These are phyloP conservation scores for Oedothorax gibbosus DNA, from an alignment of 1,140 invertebrate species.

Conservation along the genomic window DNA sequence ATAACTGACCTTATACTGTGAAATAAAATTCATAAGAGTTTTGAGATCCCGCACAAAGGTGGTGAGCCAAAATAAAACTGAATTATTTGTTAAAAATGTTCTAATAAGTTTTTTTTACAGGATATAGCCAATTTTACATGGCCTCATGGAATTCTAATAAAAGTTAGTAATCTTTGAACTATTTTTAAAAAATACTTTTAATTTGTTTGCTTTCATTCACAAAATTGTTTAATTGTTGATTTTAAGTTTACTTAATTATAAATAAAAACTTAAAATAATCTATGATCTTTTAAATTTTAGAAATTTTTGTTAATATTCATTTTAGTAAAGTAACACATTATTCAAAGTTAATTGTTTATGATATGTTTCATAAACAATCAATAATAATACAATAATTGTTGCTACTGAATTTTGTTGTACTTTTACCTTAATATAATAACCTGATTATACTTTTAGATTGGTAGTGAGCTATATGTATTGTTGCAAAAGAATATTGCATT, in stretches of 20 bases:
- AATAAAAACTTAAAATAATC: not conserved
- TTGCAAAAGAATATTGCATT: constrained; percentile 15
- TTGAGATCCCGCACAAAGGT: no score
- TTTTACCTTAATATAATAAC: not conserved
- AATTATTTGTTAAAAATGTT: not conserved
- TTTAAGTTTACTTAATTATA: not conserved
- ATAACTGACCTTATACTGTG: no score
- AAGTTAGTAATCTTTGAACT: constrained; percentile 17
- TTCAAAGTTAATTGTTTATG: no score
- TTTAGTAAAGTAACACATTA: no score
- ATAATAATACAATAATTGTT: no score
- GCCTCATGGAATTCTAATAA: constrained; percentile 22
- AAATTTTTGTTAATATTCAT: no score
- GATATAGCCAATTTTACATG: constrained; percentile 24
- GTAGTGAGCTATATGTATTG: constrained; percentile 27
- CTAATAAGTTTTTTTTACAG: constrained; percentile 20
- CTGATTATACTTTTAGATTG: constrained; percentile 28
- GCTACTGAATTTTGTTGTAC: no score
- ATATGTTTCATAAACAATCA: no score
- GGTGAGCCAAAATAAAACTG: no score
- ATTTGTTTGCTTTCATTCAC: not conserved
- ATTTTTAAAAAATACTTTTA: not conserved
- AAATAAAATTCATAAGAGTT: no score
- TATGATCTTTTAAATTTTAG: no score
- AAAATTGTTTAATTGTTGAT: no score